Evolutionary conservation across 92 coral and sea anemone genomes (phyloP), one percentile per base, ranked within the genome.

Genomic region (Epizoanthus stellaris): DNA sequence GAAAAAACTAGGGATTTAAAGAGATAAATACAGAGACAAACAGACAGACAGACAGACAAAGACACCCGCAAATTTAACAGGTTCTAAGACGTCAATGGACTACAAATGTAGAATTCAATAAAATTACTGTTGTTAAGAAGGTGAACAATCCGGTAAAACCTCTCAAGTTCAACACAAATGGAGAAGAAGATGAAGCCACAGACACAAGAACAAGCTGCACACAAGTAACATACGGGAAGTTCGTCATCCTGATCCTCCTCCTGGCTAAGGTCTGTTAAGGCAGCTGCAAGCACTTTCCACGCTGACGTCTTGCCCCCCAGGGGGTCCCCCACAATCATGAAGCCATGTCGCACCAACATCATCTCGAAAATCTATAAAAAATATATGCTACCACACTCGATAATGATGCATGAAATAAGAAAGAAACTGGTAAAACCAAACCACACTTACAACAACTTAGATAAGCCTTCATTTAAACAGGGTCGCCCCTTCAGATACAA

Each of bases 241-340:
- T 96, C 96, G 25, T 73, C 87, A 42, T 90, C 94, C 36, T 91
- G 89, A 58, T 92, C 88, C 12, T 83, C 89, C 66, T 96, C 93
- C 23, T 76, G 85, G 19, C 95, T 95, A 6, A 96, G 93, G 68
- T 93, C 96, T 10, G 99, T 77, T 77, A 96, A 67, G 15, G 97
- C 93, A 17, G 93, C 90, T 21, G 99, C 95, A 5, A 96, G 92
- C 17, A 94, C 99, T 80, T 94, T 96, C 95, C 98, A 96, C 0
- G 99, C 99, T 23, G 99, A 96, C 62, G 99, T 94, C 81, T 96
- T 96, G 13, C 99, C 99, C 7, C 99, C 99, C 38, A 96, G 93
- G 36, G 99, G 96, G 75, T 96, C 99, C 77, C 99, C 99, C 76
- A 96, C 99, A 52, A 96, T 96, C 99, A 96, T 96, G 86, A 96